phyloP scores from a whole-genome alignment of 2,797 vertebrate species.

The Carduelis carduelis region DNA sequence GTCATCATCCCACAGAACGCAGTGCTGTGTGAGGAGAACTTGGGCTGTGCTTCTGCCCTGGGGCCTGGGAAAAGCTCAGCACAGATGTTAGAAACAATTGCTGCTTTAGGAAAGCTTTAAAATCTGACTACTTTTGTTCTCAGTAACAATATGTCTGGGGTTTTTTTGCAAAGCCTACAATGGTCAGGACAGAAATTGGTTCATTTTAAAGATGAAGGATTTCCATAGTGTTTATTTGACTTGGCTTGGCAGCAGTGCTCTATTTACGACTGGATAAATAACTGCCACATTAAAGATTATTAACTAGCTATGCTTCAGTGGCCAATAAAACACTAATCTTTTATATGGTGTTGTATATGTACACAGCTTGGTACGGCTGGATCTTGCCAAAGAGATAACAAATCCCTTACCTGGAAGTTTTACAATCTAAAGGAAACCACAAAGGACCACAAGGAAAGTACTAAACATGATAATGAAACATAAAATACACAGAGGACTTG shows the following conservation, averaged over 20 bases:
- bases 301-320: constrained; percentile 31
- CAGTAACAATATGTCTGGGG: neutral
- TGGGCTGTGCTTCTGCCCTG: accelerated
- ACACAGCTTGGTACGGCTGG: neutral
- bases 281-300: constrained; percentile 27
- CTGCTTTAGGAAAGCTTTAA: neutral
- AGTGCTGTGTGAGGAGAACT: neutral
- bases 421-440: neutral
- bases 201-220: neutral
- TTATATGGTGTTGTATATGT: constrained; percentile 18
- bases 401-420: neutral
- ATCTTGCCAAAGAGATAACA: constrained; percentile 45
- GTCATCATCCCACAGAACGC: neutral
- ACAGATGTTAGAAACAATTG: neutral
- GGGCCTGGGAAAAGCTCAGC: neutral
- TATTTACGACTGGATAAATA: constrained; percentile 25
- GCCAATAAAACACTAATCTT: constrained; percentile 57
- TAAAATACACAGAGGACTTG: neutral
- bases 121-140: neutral
- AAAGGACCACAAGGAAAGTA: neutral
- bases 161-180: neutral
- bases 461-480: neutral
- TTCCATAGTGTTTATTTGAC: constrained; percentile 1
- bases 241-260: neutral
- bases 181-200: neutral